Percentiles rank a stretch among this genome's conserved stretches.
These are phyloP conservation scores for Coptodon bakossiorum DNA, from an alignment of 2,113 vertebrate genomes.

Conservation along the genomic window DNA sequence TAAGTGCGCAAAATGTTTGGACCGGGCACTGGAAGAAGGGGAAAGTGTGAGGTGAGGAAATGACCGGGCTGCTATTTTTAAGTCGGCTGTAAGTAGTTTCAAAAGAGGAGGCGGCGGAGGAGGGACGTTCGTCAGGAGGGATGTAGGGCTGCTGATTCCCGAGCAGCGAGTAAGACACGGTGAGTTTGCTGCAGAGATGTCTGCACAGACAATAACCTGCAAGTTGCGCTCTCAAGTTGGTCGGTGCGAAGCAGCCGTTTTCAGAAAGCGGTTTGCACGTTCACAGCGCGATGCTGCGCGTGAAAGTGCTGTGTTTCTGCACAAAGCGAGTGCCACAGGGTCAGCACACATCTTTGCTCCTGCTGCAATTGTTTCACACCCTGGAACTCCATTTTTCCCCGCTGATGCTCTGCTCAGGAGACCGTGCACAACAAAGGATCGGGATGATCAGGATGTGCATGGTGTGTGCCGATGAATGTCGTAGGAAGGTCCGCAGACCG, in stretches of 20 bases:
- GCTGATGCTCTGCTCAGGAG: constrained; percentile 7
- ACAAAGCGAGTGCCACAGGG: neutral
- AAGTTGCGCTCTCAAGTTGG: constrained; percentile 45
- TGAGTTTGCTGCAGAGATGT: constrained; percentile 4
- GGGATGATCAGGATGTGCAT: constrained; percentile 2
- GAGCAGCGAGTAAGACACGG: neutral
- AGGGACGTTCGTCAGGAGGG: constrained; percentile 4
- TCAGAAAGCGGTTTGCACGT: neutral
- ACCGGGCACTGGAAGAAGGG: constrained; percentile 40
- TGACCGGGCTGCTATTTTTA: constrained; percentile 37
- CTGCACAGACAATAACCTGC: constrained; percentile 23
- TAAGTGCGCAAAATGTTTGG: constrained; percentile 64
- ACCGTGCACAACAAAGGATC: constrained; percentile 53
- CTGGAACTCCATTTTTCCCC: constrained; percentile 21
- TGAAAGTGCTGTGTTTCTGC: neutral
- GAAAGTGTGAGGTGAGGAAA: constrained; percentile 51
- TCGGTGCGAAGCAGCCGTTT: neutral
- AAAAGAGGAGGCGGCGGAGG: constrained; percentile 17
- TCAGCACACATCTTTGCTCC: neutral
- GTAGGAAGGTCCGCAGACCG: neutral
- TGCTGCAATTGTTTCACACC: neutral
- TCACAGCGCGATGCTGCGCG: neutral
- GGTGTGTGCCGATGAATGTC: neutral
- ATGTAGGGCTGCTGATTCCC: constrained; percentile 5
- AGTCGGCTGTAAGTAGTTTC: constrained; percentile 22